Base-by-base conservation (phyloP, 1,140 invertebrate genomes). In the Paramacrobiotus metropolitanus region DNA sequence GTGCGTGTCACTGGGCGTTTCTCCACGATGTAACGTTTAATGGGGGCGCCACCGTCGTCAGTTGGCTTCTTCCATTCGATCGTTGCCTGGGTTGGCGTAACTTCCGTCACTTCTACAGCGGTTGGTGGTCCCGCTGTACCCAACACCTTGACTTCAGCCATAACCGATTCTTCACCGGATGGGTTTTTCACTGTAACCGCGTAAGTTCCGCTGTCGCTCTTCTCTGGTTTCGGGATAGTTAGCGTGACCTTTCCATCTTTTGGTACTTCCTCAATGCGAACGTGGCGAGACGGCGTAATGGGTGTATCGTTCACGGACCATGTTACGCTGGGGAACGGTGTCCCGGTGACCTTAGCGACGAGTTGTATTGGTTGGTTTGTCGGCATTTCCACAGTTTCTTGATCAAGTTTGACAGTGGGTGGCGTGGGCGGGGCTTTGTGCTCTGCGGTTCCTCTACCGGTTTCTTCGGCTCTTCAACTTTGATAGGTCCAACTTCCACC, bases 11-110 rank as follows among this genome's bases (percentile, higher is more conserved):
- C 79, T 65, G 77, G 78, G 75, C 82, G 84, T 75, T 83, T 91
- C 76, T 98, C 93, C 64, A 99, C 82, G 29, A 94, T 80, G 73
- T 98, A 97, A n/a, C 34, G 34, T n/a, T 40, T 40, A 15, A 40
- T 40, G 9, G 9, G 9, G 34, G n/a, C 34, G n/a, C 34, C 34
- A 40, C 77, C 77, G 64, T 79, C 76, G 64, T 78, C 76, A 60
- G 72, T 71, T 20, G 77, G 77, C 63, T 70, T 70, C 30, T 75
- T 71, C 77, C 77, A 78, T 31, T 70, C 65, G 15, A 78, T 15
- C 9, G 34, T 40, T n/a, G n/a, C 34, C n/a, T 9, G n/a, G n/a
- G 9, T 40, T 9, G 34, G n/a, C n/a, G 9, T n/a, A 9, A 40
- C 9, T 40, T 15, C 9, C 9, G 9, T 40, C n/a, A n/a, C 34